Base-by-base conservation (phyloP, 1,140 invertebrate species). In the Saccostrea echinata region DNA sequence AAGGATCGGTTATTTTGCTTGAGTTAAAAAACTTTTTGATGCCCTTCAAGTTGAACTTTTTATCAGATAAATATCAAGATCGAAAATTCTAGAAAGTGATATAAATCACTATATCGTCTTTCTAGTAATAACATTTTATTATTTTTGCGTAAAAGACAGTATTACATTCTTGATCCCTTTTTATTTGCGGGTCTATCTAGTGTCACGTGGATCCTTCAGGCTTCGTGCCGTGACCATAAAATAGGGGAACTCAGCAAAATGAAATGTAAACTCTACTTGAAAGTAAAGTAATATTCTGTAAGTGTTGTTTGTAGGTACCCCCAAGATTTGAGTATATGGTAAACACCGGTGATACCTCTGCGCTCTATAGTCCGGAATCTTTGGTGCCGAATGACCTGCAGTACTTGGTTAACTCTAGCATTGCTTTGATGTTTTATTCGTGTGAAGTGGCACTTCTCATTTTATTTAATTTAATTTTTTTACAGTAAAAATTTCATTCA, bases 151-250 rank as follows among this genome's bases (percentile, higher is more conserved):
- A 43, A 43, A 43, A 43, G 43, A 43, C 43, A 43, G 43, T 43
- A 6, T 43, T 61, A n/a, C 55, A 57, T 27, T 71, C 24, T 24
- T 13, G 64, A 71, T 71, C 64, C 64, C 27, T 6, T 27, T 1
- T 16, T 71, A 35, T 71, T 71, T 71, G 27, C 68, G 30, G 13
- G 27, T 30, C 68, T 30, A 11, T 30, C 27, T 16, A 12, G 30
- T 71, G 68, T 27, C 68, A 71, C 9, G 13, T 12, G 27, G 11
- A 71, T 27, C 27, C 68, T 71, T 71, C 68, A 71, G 27, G 27
- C 11, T 71, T 71, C 68, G 68, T 71, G 68, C 68, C 68, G 68
- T 71, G 68, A 27, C 68, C 68, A 71, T 30, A 71, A 24, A 71
- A 33, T 13, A 27, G 16, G 16, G 30, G 30, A 71, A 24, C 27